Conservation (phyloP, 2,797 vertebrate genomes). For the Acrossocheilus fasciatus region DNA sequence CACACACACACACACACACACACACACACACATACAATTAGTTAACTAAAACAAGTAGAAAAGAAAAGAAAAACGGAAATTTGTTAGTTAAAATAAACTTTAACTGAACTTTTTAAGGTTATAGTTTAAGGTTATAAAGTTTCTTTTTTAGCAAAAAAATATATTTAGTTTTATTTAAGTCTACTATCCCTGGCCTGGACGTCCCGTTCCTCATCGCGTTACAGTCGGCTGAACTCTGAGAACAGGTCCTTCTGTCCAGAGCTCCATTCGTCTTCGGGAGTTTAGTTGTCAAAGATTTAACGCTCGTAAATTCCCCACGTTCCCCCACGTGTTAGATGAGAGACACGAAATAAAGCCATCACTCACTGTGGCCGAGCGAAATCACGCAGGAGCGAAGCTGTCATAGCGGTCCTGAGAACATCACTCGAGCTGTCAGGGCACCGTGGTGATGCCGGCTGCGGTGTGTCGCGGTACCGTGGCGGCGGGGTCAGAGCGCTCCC, state of each 20-base stretch:
- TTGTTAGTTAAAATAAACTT: too few species aligned
- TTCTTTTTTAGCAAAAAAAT: background rate
- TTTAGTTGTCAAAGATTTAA: slow-evolving; percentile 61
- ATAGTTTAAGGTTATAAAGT: background rate
- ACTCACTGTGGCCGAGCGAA: slow-evolving; percentile 21
- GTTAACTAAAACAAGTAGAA: too few species aligned
- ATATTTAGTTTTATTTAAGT: background rate
- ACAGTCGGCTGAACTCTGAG: slow-evolving; percentile 23
- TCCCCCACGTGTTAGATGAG: slow-evolving; percentile 55
- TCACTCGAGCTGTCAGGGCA: slow-evolving; percentile 56
- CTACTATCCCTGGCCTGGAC: background rate
- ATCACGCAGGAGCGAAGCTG: slow-evolving; percentile 10
- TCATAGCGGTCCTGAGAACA: slow-evolving; percentile 25
- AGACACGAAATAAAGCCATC: slow-evolving; percentile 57
- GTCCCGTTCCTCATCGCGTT: background rate
- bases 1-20: too few species aligned
- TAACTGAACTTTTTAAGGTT: background rate
- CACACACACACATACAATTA: too few species aligned
- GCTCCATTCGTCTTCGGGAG: slow-evolving; percentile 60
- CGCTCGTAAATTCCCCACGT: slow-evolving; percentile 56
- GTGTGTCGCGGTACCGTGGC: slow-evolving; percentile 45
- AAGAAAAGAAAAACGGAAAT: too few species aligned
- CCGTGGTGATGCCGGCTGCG: slow-evolving; percentile 22
- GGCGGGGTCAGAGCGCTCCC: slow-evolving; percentile 45
- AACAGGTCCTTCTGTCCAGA: slow-evolving; percentile 30